A percentile compares a stretch with the other conserved stretches of the same genome.
Conservation (phyloP, 2,888 invertebrate genomes). For the Agrochola litura region DNA sequence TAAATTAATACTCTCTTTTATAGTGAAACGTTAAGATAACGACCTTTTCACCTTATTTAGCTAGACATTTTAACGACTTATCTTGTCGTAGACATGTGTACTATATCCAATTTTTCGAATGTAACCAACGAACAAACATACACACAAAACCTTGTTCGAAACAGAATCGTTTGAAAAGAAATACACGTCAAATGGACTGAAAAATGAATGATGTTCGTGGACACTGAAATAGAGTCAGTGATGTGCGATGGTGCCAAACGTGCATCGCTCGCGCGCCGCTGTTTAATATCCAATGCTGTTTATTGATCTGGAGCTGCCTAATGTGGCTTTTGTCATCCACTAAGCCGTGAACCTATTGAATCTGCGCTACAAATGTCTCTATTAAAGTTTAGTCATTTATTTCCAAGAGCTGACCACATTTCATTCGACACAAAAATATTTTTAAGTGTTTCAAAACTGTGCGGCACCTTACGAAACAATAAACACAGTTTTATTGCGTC, state of each 20-base stretch:
- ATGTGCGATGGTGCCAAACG: constrained; percentile 64
- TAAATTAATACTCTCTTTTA: constrained; percentile 53
- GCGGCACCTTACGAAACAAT: constrained; percentile 32
- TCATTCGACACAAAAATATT: constrained; percentile 22
- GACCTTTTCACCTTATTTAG: constrained; percentile 25
- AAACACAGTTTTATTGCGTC: constrained; percentile 62
- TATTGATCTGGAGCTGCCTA: constrained; percentile 74
- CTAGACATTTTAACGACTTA: constrained; percentile 20
- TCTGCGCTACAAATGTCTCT: constrained; percentile 49
- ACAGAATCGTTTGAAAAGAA: constrained; percentile 35
- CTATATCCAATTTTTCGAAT: not conserved
- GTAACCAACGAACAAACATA: not conserved
- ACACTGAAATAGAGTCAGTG: constrained; percentile 67
- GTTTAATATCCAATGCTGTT: constrained; percentile 71
- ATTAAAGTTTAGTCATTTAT: constrained; percentile 31
- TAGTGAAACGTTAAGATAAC: constrained; percentile 29
- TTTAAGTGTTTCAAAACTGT: constrained; percentile 11
- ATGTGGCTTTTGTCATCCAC: constrained; percentile 70
- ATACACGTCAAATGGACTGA: constrained; percentile 63
- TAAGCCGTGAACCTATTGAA: constrained; percentile 70
- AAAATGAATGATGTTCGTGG: constrained; percentile 66
- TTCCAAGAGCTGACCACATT: constrained; percentile 17
- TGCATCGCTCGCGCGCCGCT: constrained; percentile 55
- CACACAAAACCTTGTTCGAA: not conserved
- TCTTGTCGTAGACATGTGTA: not conserved